phyloP scores from a whole-genome alignment of 2,888 invertebrate species.

The Dasypolia templi region DNA sequence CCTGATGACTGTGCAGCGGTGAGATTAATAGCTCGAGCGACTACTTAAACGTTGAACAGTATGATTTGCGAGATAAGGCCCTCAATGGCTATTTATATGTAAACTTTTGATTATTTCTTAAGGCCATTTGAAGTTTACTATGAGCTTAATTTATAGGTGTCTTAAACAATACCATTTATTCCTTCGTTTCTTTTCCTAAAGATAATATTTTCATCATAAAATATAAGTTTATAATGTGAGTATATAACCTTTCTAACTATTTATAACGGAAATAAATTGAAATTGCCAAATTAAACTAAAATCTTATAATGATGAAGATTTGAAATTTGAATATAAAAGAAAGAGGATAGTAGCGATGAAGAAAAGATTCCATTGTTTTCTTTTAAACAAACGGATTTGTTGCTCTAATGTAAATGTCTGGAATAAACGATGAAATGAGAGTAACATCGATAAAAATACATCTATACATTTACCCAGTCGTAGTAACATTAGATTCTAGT shows the following conservation, averaged over 20 bases:
- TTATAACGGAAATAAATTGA: background rate
- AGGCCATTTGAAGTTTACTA: background rate
- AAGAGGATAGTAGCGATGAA: background rate
- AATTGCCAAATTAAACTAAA: constrained; percentile 4
- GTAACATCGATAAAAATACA: constrained; percentile 51
- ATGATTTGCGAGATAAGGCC: constrained; percentile 54
- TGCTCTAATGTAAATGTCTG: background rate
- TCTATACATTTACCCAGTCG: constrained; percentile 37
- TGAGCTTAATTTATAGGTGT: background rate
- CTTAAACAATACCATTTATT: no score
- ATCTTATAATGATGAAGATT: background rate
- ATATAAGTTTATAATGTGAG: background rate
- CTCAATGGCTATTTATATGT: constrained; percentile 40
- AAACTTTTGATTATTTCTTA: constrained; percentile 25
- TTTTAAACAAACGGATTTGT: constrained; percentile 9
- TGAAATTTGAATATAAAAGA: background rate
- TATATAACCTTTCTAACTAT: background rate
- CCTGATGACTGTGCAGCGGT: constrained; percentile 80
- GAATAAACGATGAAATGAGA: constrained; percentile 17
- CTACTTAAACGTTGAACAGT: constrained; percentile 37
- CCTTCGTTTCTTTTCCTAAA: background rate
- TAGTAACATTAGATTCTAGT: constrained; percentile 47
- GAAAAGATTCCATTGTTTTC: constrained; percentile 8
- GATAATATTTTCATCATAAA: background rate
- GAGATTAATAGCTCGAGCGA: constrained; percentile 78